phyloP scores from a whole-genome alignment of 2,113 vertebrate species.

The Columba livia region DNA sequence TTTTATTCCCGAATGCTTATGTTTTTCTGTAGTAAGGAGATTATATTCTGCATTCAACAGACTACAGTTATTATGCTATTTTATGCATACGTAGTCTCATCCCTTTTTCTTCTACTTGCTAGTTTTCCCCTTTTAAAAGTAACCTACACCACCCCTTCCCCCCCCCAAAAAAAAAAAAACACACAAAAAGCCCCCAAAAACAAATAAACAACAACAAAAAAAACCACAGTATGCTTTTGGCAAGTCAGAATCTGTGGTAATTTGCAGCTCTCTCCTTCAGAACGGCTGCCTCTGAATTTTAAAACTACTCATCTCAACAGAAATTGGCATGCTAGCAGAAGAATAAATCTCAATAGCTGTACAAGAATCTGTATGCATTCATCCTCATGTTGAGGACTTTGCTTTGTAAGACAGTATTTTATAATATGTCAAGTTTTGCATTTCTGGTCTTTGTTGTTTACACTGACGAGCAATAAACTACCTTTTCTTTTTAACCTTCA shows the following conservation, averaged over 20 bases:
- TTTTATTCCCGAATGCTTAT: neutral
- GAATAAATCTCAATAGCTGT: neutral
- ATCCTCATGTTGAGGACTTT: neutral
- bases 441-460: slow-evolving; percentile 30
- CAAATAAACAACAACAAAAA: neutral
- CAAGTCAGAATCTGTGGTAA: neutral
- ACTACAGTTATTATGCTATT: neutral
- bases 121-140: neutral
- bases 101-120: neutral
- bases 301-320: neutral
- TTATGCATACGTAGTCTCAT: neutral
- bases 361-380: neutral
- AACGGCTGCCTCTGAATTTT: neutral
- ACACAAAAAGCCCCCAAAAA: neutral
- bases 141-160: neutral
- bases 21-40: neutral
- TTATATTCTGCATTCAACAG: neutral
- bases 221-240: neutral
- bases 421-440: neutral
- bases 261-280: neutral
- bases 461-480: neutral
- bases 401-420: slow-evolving; percentile 8
- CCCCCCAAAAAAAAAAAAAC: neutral
- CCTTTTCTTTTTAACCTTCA: slow-evolving; percentile 3
- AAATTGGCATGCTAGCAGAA: slow-evolving; percentile 18